Evolutionary conservation across 1,140 invertebrate species (phyloP).

Genomic region (Gyrodactylus salaris): DNA sequence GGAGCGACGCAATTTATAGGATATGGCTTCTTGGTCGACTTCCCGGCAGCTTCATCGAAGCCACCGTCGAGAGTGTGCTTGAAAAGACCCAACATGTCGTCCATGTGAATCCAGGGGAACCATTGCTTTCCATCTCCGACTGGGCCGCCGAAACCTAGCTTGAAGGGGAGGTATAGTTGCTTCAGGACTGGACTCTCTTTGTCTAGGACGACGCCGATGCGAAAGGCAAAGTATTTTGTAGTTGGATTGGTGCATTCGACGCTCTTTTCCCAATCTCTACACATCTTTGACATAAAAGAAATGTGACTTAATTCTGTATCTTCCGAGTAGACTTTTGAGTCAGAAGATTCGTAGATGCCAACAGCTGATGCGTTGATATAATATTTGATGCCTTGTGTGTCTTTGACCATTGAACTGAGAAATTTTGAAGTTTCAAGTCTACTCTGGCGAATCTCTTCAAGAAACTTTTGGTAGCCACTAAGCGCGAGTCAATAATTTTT

Average conservation of each 20-base stretch:
- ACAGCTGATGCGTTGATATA: neutral
- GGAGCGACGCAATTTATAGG: neutral
- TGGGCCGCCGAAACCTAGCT: neutral
- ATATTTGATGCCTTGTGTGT: neutral
- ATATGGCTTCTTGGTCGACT: neutral
- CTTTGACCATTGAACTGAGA: neutral
- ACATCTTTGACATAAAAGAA: neutral
- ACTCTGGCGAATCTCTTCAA: neutral
- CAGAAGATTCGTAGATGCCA: neutral
- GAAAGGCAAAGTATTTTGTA: neutral
- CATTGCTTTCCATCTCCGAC: neutral
- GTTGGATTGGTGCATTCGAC: neutral
- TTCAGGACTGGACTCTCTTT: neutral
- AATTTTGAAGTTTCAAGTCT: neutral
- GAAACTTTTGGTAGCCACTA: neutral
- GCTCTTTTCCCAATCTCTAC: slow-evolving; percentile 1
- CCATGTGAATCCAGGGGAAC: slow-evolving; percentile 2
- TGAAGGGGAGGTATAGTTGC: neutral
- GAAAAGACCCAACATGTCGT: neutral
- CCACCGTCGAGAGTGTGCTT: neutral
- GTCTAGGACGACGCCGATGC: neutral
- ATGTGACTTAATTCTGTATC: neutral
- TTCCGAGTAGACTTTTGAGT: neutral
- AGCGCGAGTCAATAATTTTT: neutral
- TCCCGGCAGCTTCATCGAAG: neutral